Conservation (phyloP, 2,113 vertebrate genomes). For the Tachysurus vachellii region DNA sequence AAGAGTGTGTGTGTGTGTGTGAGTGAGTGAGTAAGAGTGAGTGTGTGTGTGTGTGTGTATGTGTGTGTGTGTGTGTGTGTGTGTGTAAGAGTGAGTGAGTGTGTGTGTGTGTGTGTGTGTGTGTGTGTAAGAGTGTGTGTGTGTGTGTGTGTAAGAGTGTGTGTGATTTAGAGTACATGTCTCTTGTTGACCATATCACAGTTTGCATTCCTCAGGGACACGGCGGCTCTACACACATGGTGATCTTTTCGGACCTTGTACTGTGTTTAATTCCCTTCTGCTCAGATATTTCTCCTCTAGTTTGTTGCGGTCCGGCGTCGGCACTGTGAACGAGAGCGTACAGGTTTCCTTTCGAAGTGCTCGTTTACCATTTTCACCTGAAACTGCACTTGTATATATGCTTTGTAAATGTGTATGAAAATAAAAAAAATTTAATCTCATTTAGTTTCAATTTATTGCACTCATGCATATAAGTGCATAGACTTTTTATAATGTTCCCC, state of each 20-base stretch:
- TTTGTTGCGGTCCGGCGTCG: not conserved
- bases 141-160: no score
- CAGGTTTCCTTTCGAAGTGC: conserved; percentile 28
- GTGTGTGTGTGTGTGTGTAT: no score
- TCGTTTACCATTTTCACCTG: conserved; percentile 13
- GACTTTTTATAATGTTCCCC: not conserved
- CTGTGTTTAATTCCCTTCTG: conserved; percentile 42
- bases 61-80: no score
- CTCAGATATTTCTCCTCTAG: not conserved
- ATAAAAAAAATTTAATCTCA: conserved; percentile 40
- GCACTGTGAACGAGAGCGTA: conserved; percentile 32
- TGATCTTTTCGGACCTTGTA: conserved; percentile 54
- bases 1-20: no score
- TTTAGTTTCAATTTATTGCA: conserved; percentile 45
- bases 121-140: not conserved
- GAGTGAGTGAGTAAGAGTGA: no score
- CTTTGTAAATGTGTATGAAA: conserved; percentile 34
- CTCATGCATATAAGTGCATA: conserved; percentile 23
- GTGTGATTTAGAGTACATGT: not conserved
- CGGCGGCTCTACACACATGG: conserved; percentile 53
- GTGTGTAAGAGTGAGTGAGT: no score
- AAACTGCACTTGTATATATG: conserved; percentile 42
- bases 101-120: not conserved
- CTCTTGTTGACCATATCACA: conserved; percentile 53
- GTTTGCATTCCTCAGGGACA: conserved; percentile 72